These are phyloP conservation scores for Pycnomerus fuliginosus DNA, from an alignment of 2,888 invertebrate species.

Conservation along the genomic window DNA sequence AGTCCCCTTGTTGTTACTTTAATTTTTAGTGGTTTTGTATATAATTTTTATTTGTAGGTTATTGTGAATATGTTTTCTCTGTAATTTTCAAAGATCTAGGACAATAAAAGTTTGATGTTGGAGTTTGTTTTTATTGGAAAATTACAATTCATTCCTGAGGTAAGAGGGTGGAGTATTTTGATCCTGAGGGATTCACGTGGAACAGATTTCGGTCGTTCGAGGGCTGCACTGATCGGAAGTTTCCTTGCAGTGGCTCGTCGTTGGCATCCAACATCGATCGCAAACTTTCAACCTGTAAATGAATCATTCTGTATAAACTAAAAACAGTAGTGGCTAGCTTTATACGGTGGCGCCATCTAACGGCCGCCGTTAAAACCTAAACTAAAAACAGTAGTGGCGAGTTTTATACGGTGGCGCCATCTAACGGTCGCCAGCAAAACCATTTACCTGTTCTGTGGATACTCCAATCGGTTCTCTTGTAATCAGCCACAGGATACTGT, in stretches of 20 bases:
- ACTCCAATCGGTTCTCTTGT: conserved; percentile 60
- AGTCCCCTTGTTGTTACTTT: conserved; percentile 23
- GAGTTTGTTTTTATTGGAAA: conserved; percentile 16
- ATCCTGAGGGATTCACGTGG: conserved; percentile 58
- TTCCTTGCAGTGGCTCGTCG: conserved; percentile 54
- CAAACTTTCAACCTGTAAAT: conserved; percentile 57
- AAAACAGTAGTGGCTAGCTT: no score
- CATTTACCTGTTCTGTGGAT: conserved; percentile 61
- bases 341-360: no score
- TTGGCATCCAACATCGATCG: conserved; percentile 55
- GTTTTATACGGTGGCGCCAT: no score
- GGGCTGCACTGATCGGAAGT: conserved; percentile 57
- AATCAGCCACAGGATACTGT: conserved; percentile 63
- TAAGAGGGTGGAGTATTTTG: conserved; percentile 55
- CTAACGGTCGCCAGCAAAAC: no score
- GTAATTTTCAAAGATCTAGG: conserved; percentile 21
- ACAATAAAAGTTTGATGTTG: conserved; percentile 29
- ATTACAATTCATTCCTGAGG: conserved; percentile 31
- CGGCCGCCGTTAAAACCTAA: no score
- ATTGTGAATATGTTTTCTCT: conserved; percentile 23
- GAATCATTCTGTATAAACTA: not conserved
- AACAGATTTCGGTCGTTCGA: conserved; percentile 53
- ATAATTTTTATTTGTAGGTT: conserved; percentile 22
- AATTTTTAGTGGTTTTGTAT: conserved; percentile 23
- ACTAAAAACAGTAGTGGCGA: no score